Percentiles rank a stretch among this genome's conserved stretches.
Evolutionary conservation across 2,113 vertebrate species (phyloP).

Genomic region (Brachionichthys hirsutus): DNA sequence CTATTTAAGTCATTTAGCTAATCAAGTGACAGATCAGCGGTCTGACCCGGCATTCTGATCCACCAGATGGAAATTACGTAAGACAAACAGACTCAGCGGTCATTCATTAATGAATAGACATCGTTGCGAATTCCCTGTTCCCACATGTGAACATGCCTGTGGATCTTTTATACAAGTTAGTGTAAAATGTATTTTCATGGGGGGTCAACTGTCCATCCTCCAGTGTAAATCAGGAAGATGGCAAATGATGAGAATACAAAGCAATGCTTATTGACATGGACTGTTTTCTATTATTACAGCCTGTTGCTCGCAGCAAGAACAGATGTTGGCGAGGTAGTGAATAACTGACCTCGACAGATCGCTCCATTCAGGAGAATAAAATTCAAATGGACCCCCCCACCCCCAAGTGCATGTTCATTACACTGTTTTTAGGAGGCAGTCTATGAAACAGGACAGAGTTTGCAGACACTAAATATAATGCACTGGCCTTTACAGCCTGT

Average conservation of each 20-base stretch:
- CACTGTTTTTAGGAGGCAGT: constrained; percentile 38
- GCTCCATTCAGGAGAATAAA: constrained; percentile 54
- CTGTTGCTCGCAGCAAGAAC: constrained; percentile 38
- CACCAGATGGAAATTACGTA: constrained; percentile 35
- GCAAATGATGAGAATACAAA: too few species aligned
- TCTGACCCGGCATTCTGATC: constrained; percentile 36
- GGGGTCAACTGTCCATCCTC: too few species aligned
- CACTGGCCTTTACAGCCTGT: constrained; percentile 16
- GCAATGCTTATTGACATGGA: too few species aligned
- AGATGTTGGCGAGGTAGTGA: constrained; percentile 48
- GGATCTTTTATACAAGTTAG: too few species aligned
- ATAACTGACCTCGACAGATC: constrained; percentile 42
- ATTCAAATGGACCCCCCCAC: constrained; percentile 56
- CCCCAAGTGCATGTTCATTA: constrained; percentile 59
- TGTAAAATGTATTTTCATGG: too few species aligned
- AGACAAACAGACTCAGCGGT: constrained; percentile 36
- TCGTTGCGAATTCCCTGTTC: too few species aligned
- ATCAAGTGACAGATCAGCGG: constrained; percentile 53
- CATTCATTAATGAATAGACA: constrained; percentile 6
- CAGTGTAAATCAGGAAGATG: too few species aligned
- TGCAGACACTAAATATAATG: constrained; percentile 31
- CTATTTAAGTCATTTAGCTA: constrained; percentile 51
- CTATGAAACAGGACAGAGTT: constrained; percentile 19
- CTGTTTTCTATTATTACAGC: constrained; percentile 5
- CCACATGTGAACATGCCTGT: too few species aligned